Base-by-base conservation (phyloP, 2,797 vertebrate genomes). In the Etheostoma perlongum region DNA sequence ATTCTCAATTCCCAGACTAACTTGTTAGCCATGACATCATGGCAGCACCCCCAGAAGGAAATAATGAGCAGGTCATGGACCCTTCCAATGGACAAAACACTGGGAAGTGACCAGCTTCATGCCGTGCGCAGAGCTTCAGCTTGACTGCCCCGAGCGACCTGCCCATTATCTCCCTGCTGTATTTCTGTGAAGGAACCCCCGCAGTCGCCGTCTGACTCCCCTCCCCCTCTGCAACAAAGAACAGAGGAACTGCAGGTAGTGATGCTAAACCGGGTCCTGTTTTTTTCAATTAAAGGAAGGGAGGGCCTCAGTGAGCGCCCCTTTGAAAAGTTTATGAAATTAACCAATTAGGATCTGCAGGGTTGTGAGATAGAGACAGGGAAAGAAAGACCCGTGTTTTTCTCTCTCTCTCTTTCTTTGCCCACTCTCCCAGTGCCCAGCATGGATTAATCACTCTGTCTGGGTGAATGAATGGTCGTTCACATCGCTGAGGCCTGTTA, bases 401-500 rank as follows among this genome's bases (percentile, higher is more conserved):
- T 85, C 52, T 79, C 65, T 65, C 75, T 66, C 71, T 52, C 60
- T 76, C 73, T 76, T 40, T 69, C 75, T 81, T 18, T 66, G 63
- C 80, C 36, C 72, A 53, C 79, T 81, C 80, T 91, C 89, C 86
- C 86, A 69, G 69, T 83, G 85, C 90, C 83, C 93, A 91, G 92
- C 91, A 88, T 93, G 93, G 92, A 94, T 93, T 93, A 93, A 94
- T 95, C 93, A 93, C 92, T 92, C 84, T 92, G 93, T 94, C 93
- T 92, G 88, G 88, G 23, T 52, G 82, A 82, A 94, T 94, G 93
- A 95, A 95, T 94, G 92, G 91, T 21, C 47, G 84, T 89, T 94
- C 93, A 93, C 93, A 93, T 93, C 65, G 78, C 79, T 0, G 63
- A 85, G 85, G 87, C 82, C 89, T 90, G 89, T 91, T 93, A 92